Evolutionary conservation across 2,888 invertebrate genomes (phyloP), one percentile per base, ranked within the genome.

Genomic region (Caenorhabditis sp.): DNA sequence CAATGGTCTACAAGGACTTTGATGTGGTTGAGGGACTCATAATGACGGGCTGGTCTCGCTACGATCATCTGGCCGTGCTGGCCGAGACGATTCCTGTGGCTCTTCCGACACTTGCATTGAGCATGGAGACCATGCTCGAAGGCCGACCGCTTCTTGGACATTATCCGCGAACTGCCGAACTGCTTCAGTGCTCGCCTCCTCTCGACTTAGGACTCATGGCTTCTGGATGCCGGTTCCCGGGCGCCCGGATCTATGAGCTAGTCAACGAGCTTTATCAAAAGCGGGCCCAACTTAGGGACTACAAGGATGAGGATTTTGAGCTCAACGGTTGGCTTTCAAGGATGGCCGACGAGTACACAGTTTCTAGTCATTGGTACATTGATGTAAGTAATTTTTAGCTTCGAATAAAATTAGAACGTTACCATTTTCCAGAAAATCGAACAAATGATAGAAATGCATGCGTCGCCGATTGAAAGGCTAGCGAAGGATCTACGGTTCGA

Each of bases 21-120:
- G 83, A 88, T n/a, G 62, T 61, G 13, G 50, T 87, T 17, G 82
- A 87, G 58, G 91, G 91, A 6, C 86, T 89, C 35, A 90, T 89
- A 20, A 48, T 91, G 50, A 90, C 91, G 37, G 90, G 90, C 24
- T 91, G 91, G 91, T 90, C 90, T 89, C 90, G 90, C 68, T 90
- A 90, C 84, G 91, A 91, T 78, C 91, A 91, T 78, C 89, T 90
- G 83, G 89, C 90, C 5, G 87, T 90, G 1, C 80, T 91, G 45
- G 90, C 90, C 86, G 91, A 91, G 77, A 81, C 90, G 13, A 81
- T 90, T 4, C 91, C 91, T 3, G 89, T 89, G 30, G 90, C 89
- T 3, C 73, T 91, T 2, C 91, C 91, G 3, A 89, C 89, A 22
- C 85, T 91, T n/a, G 89, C 85, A 5, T 83, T 88, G 83, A 72